phyloP scores from a whole-genome alignment of 2,888 invertebrate genomes.

The Amiota minor region DNA sequence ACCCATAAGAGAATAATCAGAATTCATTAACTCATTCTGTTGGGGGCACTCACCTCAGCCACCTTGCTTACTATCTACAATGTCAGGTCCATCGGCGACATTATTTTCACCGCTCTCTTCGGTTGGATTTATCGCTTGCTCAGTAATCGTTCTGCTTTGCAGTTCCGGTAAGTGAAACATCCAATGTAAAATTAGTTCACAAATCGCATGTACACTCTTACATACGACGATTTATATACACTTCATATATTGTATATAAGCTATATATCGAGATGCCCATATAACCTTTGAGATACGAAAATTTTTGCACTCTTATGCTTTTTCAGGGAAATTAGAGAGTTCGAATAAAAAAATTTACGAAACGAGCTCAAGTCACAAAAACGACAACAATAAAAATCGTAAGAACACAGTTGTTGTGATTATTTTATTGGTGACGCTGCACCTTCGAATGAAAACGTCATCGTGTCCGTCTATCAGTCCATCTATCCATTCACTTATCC shows the following conservation, averaged over 20 bases:
- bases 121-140: constrained; percentile 73
- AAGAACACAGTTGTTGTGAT: constrained; percentile 25
- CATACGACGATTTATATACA: constrained; percentile 4
- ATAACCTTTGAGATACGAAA: neutral
- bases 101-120: constrained; percentile 54
- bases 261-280: neutral
- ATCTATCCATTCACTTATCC: too few relatives aligned
- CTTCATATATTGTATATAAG: neutral
- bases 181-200: constrained; percentile 27
- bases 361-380: too few relatives aligned
- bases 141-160: constrained; percentile 73
- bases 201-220: constrained; percentile 1
- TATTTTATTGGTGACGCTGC: constrained; percentile 62
- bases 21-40: too few relatives aligned
- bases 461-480: constrained; percentile 22
- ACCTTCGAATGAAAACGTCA: constrained; percentile 64
- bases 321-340: neutral
- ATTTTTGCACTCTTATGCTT: constrained; percentile 6
- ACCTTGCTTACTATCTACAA: constrained; percentile 49
- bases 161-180: constrained; percentile 73
- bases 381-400: too few relatives aligned
- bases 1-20: too few relatives aligned
- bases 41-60: constrained; percentile 39
- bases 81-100: constrained; percentile 31
- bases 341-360: too few relatives aligned